phyloP scores from a whole-genome alignment of 2,888 invertebrate genomes.

The Rhorus exstirpatorius region DNA sequence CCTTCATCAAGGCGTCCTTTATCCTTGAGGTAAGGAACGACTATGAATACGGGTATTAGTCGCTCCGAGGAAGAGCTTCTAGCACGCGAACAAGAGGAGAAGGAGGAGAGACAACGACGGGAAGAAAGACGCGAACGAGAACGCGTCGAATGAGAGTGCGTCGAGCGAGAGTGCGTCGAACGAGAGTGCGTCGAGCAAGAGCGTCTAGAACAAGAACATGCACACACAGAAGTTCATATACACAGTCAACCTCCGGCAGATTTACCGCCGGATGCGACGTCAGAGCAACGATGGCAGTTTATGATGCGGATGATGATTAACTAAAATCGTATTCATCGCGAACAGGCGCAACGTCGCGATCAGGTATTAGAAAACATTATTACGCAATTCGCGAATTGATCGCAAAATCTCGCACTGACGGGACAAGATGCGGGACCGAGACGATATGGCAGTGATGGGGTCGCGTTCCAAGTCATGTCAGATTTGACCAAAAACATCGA shows the following conservation, averaged over 20 bases:
- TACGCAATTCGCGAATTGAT: constrained; percentile 26
- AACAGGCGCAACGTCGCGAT: constrained; percentile 34
- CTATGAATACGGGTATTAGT: too few species aligned
- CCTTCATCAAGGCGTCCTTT: too few species aligned
- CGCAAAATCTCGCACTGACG: constrained; percentile 24
- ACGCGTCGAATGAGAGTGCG: not conserved
- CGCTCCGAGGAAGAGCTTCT: not conserved
- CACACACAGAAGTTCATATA: not conserved
- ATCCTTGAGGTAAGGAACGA: too few species aligned
- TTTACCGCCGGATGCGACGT: constrained; percentile 14
- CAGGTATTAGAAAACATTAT: constrained; percentile 18
- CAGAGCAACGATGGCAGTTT: constrained; percentile 85
- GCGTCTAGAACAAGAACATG: not conserved
- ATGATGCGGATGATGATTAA: constrained; percentile 67
- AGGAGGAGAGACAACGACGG: too few species aligned
- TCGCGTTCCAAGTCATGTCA: constrained; percentile 48
- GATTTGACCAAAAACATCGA: constrained; percentile 43
- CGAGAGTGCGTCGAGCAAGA: constrained; percentile 12
- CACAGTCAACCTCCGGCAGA: not conserved
- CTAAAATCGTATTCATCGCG: constrained; percentile 41
- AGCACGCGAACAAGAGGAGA: constrained; percentile 1
- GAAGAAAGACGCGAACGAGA: too few species aligned
- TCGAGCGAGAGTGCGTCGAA: not conserved
- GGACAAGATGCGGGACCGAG: constrained; percentile 5
- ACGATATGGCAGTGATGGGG: constrained; percentile 23